phyloP scores from a whole-genome alignment of 2,113 vertebrate species.

The Philantomba maxwellii region DNA sequence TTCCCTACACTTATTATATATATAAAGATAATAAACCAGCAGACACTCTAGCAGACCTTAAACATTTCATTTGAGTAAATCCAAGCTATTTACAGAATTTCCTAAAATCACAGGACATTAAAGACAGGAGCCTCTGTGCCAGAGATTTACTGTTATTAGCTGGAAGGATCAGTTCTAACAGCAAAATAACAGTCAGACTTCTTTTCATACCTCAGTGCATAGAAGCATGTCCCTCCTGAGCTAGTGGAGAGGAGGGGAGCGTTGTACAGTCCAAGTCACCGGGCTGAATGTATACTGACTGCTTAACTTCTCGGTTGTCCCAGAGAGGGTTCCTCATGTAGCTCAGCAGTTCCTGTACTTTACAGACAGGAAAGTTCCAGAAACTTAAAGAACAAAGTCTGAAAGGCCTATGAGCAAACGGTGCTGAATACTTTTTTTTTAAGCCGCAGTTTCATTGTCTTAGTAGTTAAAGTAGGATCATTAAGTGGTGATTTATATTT shows the following conservation, averaged over 20 bases:
- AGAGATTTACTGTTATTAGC: slow-evolving; percentile 27
- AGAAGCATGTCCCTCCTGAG: slow-evolving; percentile 11
- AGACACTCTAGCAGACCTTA: slow-evolving; percentile 41
- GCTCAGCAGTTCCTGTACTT: slow-evolving; percentile 31
- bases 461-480: slow-evolving; percentile 58
- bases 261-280: neutral
- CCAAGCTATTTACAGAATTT: slow-evolving; percentile 44
- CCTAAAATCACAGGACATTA: slow-evolving; percentile 40
- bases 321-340: slow-evolving; percentile 35
- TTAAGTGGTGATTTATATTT: slow-evolving; percentile 47
- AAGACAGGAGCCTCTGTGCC: slow-evolving; percentile 40
- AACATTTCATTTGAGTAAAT: slow-evolving; percentile 32
- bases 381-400: slow-evolving; percentile 51
- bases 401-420: slow-evolving; percentile 57
- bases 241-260: neutral
- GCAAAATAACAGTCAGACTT: neutral
- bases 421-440: slow-evolving; percentile 64
- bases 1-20: neutral
- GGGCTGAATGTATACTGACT: neutral
- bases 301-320: slow-evolving; percentile 22
- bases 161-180: too few species aligned
- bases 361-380: slow-evolving; percentile 39
- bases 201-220: slow-evolving; percentile 40
- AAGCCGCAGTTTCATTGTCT: slow-evolving; percentile 53
- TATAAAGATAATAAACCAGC: slow-evolving; percentile 35